phyloP scores from a whole-genome alignment of 2,888 invertebrate species.

The Charanyca ferruginea region DNA sequence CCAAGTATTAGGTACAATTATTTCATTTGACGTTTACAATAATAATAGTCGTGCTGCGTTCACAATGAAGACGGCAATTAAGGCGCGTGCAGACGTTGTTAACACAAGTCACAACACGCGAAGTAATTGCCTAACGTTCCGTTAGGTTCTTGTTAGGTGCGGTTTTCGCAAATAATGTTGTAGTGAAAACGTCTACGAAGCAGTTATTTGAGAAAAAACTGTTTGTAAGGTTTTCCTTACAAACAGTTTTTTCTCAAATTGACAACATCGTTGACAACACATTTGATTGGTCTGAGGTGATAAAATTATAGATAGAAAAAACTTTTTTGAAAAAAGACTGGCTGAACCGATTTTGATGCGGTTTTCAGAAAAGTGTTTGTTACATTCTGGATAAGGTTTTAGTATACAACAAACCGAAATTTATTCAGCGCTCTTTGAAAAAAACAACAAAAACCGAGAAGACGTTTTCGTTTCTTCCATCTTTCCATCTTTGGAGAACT shows the following conservation, averaged over 20 bases:
- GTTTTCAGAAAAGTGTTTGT: no score
- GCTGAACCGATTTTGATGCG: no score
- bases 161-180: constrained; percentile 28
- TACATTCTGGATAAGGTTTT: no score
- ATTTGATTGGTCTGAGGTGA: neutral
- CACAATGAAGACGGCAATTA: constrained; percentile 43
- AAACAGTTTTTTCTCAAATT: no score
- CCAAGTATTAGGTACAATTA: no score
- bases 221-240: neutral
- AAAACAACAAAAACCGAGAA: no score
- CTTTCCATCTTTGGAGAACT: no score
- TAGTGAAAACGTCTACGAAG: neutral
- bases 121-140: constrained; percentile 41
- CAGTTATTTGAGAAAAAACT: neutral
- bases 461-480: no score
- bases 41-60: constrained; percentile 32
- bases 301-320: no score
- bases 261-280: constrained; percentile 1
- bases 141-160: constrained; percentile 36
- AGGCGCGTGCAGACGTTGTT: constrained; percentile 29
- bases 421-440: no score
- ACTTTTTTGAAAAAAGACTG: no score
- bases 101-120: constrained; percentile 16
- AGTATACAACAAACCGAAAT: no score
- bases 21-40: constrained; percentile 2